Conservation (phyloP, 2,888 invertebrate species). For the Nomada goodeniana region DNA sequence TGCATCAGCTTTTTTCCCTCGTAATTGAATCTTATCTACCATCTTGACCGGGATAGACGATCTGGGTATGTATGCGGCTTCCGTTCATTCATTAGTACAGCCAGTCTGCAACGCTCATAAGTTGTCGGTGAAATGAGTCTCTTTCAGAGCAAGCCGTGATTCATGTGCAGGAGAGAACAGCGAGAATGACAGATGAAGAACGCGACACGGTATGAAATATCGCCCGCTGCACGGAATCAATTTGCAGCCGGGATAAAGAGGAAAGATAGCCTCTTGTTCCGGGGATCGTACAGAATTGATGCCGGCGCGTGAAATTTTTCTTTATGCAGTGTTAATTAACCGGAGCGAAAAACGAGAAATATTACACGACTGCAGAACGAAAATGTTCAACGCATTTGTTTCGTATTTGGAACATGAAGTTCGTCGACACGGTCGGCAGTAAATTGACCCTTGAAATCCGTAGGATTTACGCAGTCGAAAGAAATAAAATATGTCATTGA, state of each 20-base stretch:
- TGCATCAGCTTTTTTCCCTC: slow-evolving; percentile 52
- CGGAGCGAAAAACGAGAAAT: background rate
- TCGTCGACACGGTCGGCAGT: too few species aligned
- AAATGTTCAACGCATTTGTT: too few species aligned
- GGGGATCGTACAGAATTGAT: slow-evolving; percentile 41
- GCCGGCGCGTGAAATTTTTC: slow-evolving; percentile 5
- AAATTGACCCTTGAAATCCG: too few species aligned
- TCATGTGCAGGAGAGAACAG: slow-evolving; percentile 42
- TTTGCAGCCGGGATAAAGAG: slow-evolving; percentile 43
- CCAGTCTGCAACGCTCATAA: slow-evolving; percentile 54
- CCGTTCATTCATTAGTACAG: slow-evolving; percentile 65
- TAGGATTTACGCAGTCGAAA: too few species aligned
- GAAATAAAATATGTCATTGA: too few species aligned
- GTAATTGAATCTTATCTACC: slow-evolving; percentile 68
- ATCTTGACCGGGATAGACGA: slow-evolving; percentile 61
- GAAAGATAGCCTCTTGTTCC: slow-evolving; percentile 48
- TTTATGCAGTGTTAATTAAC: slow-evolving; percentile 29
- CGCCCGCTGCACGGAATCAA: slow-evolving; percentile 50
- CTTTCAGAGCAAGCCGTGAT: slow-evolving; percentile 48
- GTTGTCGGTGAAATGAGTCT: slow-evolving; percentile 56
- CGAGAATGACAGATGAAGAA: slow-evolving; percentile 59
- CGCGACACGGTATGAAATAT: slow-evolving; percentile 59
- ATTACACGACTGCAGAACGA: too few species aligned
- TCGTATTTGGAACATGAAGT: too few species aligned
- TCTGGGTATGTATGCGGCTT: slow-evolving; percentile 51